Evolutionary conservation across 1,140 invertebrate genomes (phyloP), one percentile per base, ranked within the genome.

Genomic region (Danaus plexippus): DNA sequence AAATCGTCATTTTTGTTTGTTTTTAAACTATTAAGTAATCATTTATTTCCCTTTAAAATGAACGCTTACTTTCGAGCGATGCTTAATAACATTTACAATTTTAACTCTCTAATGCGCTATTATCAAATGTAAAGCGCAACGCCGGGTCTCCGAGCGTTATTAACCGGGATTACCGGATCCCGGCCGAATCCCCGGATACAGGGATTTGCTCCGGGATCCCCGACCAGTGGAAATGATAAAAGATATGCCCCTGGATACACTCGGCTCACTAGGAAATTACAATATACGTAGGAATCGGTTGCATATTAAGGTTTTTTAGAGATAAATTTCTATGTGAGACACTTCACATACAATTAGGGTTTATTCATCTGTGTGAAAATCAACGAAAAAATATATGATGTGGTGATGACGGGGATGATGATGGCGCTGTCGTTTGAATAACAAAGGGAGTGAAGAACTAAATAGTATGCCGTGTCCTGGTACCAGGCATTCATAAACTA

Each of bases 121-220:
- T 83, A 79, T 77, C 72, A 77, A 64, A 69, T 66, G 76, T 73
- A 70, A 66, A 66, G 61, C 59, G 66, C 64, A 63, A 57, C 57
- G 60, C 65, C 69, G 68, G 64, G 69, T 67, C 63, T 67, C 67
- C 60, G 62, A 59, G 69, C 78, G 79, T 78, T 82, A 85, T 85
- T 84, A 82, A 81, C 79, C 80, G 79, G 80, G 82, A 82, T 85
- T 82, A 84, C 79, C 69, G 80, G 80, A 78, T 79, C 75, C 75
- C 72, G 66, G 57, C 69, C 65, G 63, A 67, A 73, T 72, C 64
- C 78, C 77, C 75, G 75, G 82, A 84, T 80, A 74, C 72, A 67
- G 74, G 83, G 83, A 86, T 86, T 86, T 86, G 80, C 80, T 74
- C 65, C 69, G 70, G 76, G 73, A 76, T 77, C 73, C 66, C 69